Evolutionary conservation across 2,797 vertebrate genomes (phyloP).

Genomic region (Ficedula albicollis): DNA sequence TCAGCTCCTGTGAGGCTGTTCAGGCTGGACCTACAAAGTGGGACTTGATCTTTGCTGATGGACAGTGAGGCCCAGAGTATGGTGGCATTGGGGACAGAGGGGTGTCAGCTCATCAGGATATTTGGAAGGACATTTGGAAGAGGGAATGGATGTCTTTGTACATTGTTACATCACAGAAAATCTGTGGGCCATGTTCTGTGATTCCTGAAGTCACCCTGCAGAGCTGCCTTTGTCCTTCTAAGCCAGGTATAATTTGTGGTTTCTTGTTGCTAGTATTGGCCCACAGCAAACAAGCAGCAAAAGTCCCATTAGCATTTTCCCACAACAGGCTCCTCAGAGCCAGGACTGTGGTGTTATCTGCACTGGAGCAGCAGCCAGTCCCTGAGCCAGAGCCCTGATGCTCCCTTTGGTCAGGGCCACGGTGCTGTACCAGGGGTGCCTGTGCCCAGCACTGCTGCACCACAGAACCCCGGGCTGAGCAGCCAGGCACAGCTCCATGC

Average conservation of each 20-base stretch:
- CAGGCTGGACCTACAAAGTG: background rate
- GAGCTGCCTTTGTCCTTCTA: background rate
- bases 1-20: background rate
- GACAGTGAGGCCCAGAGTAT: background rate
- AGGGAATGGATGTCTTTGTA: background rate
- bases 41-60: background rate
- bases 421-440: background rate
- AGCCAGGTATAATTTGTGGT: background rate
- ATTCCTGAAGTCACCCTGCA: background rate
- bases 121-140: background rate
- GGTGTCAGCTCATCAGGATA: background rate
- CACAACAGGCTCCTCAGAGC: background rate
- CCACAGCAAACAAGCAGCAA: background rate
- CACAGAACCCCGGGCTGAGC: background rate
- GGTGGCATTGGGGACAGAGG: accelerated
- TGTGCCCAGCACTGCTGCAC: background rate
- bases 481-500: background rate
- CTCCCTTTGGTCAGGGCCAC: background rate
- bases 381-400: background rate
- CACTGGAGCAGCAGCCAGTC: background rate
- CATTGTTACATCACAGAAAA: background rate
- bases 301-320: constrained; percentile 5
- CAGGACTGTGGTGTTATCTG: background rate
- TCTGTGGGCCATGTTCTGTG: background rate
- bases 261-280: background rate